phyloP scores from a whole-genome alignment of 2,888 invertebrate genomes.

The Protonemura montana region DNA sequence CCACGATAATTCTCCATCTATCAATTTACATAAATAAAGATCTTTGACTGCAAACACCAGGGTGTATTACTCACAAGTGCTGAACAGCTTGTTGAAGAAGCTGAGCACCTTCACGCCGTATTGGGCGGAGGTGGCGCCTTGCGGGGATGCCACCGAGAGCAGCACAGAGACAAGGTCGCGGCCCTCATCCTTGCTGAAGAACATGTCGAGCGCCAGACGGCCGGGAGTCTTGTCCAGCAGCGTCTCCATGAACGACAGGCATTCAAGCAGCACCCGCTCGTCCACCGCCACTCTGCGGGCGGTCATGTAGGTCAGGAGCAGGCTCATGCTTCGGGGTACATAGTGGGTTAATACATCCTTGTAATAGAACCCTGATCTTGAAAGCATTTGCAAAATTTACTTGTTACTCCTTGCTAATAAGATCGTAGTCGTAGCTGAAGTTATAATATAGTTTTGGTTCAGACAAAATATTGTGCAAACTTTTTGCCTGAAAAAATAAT shows the following conservation, averaged over 20 bases:
- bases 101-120: conserved; percentile 81
- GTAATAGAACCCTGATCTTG: too few relatives aligned
- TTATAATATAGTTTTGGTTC: too few relatives aligned
- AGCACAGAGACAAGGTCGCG: conserved; percentile 79
- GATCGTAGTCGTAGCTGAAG: too few relatives aligned
- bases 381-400: too few relatives aligned
- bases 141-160: conserved; percentile 79
- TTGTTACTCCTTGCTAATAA: too few relatives aligned
- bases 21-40: not conserved
- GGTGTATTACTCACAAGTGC: conserved; percentile 58
- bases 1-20: too few relatives aligned
- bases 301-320: too few relatives aligned
- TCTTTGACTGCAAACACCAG: not conserved
- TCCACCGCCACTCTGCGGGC: conserved; percentile 62
- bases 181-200: conserved; percentile 71
- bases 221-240: conserved; percentile 84
- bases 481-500: too few relatives aligned
- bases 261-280: conserved; percentile 70
- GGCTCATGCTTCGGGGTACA: too few relatives aligned
- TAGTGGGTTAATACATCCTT: too few relatives aligned
- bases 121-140: conserved; percentile 66
- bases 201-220: conserved; percentile 80
- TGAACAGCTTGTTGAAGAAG: conserved; percentile 79
- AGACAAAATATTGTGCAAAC: too few relatives aligned
- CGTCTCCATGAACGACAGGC: conserved; percentile 86